These are phyloP conservation scores for Vannuccia rotundouncinata DNA, from an alignment of 2,888 invertebrate species.

Conservation along the genomic window DNA sequence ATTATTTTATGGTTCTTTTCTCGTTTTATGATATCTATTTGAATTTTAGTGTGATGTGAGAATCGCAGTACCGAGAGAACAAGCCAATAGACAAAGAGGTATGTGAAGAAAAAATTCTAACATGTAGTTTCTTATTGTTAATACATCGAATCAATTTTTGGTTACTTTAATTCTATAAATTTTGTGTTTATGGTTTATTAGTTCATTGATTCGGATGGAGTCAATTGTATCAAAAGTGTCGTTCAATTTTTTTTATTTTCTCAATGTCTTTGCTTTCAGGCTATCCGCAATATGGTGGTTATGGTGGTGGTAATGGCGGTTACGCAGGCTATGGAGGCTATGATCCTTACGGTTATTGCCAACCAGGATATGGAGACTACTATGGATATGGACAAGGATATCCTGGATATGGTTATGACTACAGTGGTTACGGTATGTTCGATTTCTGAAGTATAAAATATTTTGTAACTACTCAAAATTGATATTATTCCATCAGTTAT, in stretches of 20 bases:
- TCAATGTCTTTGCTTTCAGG: not conserved
- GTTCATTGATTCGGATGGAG: too few species aligned
- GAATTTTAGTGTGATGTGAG: slow-evolving; percentile 32
- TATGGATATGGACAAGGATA: not conserved
- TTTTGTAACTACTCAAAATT: too few species aligned
- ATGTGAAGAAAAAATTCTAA: too few species aligned
- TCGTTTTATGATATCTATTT: not conserved
- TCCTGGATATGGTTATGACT: not conserved
- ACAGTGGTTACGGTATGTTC: not conserved
- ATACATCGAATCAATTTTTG: too few species aligned
- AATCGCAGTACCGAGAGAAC: slow-evolving; percentile 30
- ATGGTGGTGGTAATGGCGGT: not conserved
- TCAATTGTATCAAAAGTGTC: not conserved
- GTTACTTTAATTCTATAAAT: too few species aligned
- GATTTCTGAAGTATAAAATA: too few species aligned
- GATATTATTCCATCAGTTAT: too few species aligned
- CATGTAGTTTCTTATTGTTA: too few species aligned
- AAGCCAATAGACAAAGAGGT: slow-evolving; percentile 29
- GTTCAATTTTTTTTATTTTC: not conserved
- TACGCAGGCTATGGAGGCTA: not conserved
- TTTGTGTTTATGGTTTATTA: too few species aligned
- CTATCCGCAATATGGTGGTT: not conserved
- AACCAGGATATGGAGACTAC: not conserved
- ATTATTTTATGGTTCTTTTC: too few species aligned
- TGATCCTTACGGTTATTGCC: too few species aligned